A percentile compares a stretch with the other conserved stretches of the same genome.
Evolutionary conservation across 1,140 invertebrate species (phyloP).

Genomic region (Panulirus ornatus): DNA sequence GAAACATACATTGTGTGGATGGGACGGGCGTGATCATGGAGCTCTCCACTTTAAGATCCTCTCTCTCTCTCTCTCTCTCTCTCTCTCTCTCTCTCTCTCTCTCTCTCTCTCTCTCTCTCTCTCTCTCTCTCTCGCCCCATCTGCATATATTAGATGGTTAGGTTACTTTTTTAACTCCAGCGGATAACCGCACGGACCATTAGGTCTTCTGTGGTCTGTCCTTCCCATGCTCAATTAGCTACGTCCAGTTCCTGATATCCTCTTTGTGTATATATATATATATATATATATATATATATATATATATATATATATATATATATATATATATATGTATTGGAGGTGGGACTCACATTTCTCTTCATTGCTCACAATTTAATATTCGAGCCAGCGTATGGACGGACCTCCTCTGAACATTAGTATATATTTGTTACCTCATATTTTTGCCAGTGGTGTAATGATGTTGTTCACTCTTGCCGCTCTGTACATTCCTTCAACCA

Average conservation of each 20-base stretch:
- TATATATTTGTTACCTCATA: too few relatives aligned
- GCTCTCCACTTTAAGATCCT: too few relatives aligned
- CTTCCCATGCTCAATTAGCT: not conserved
- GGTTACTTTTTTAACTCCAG: not conserved
- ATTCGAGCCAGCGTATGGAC: too few relatives aligned
- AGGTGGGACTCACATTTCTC: too few relatives aligned
- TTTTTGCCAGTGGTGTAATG: too few relatives aligned
- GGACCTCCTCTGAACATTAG: too few relatives aligned
- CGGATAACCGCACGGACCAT: not conserved
- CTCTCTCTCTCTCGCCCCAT: too few relatives aligned
- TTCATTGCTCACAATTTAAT: too few relatives aligned
- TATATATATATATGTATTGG: not conserved
- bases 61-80: constrained; percentile 8
- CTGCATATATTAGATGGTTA: not conserved
- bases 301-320: not conserved
- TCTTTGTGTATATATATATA: constrained; percentile 11
- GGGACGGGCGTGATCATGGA: not conserved
- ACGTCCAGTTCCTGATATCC: not conserved
- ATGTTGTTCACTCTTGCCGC: not conserved
- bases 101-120: not conserved
- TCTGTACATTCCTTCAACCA: not conserved
- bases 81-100: not conserved
- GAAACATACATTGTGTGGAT: not conserved
- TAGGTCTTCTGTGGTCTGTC: not conserved
- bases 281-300: not conserved